phyloP scores from a whole-genome alignment of 2,888 invertebrate species.

The Limulus polyphemus region DNA sequence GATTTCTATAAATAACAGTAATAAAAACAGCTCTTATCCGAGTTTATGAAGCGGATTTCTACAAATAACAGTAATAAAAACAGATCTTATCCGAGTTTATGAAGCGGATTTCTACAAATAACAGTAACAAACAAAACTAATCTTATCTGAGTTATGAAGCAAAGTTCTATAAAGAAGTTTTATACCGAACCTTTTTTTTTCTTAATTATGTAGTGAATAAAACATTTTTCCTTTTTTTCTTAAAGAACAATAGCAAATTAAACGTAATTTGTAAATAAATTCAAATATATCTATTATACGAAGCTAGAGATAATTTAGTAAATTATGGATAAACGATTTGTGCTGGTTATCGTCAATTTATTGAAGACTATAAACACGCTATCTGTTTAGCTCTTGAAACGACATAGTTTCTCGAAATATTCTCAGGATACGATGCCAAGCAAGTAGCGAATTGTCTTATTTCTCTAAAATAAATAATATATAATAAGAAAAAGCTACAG shows the following conservation, averaged over 20 bases:
- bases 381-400: too few species aligned
- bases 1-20: slow-evolving; percentile 5
- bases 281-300: too few species aligned
- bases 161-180: slow-evolving; percentile 1
- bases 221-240: neutral
- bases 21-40: slow-evolving; percentile 31
- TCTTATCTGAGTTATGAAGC: neutral
- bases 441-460: too few species aligned
- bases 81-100: neutral
- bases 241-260: neutral
- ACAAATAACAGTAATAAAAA: slow-evolving; percentile 7
- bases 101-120: slow-evolving; percentile 9
- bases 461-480: too few species aligned
- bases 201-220: slow-evolving; percentile 1
- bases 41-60: slow-evolving; percentile 24
- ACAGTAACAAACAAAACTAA: slow-evolving; percentile 4
- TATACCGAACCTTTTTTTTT: slow-evolving; percentile 28
- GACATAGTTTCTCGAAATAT: too few species aligned
- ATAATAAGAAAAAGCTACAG: too few species aligned
- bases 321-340: too few species aligned
- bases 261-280: too few species aligned
- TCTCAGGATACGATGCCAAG: too few species aligned
- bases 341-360: too few species aligned
- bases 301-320: too few species aligned
- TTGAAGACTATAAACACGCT: too few species aligned